Conservation (phyloP, 2,113 vertebrate genomes). For the Ardeotis arabs region DNA sequence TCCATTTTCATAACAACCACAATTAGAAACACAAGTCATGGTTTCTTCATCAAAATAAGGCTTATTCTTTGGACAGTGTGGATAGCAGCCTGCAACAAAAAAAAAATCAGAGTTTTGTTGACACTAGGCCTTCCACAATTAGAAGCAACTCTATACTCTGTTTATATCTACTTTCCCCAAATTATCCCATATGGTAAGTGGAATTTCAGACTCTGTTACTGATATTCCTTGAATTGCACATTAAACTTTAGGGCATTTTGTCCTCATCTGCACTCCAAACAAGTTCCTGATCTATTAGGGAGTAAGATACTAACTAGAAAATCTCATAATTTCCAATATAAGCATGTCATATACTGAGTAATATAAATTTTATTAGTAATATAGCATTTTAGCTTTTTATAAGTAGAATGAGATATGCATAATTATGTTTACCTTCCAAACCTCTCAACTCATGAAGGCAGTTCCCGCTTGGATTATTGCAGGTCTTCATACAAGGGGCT, state of each 20-base stretch:
- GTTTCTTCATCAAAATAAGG: conserved; percentile 89
- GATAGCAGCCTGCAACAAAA: conserved; percentile 86
- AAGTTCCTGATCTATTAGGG: not conserved
- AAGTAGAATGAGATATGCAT: not conserved
- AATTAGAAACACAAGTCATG: conserved; percentile 86
- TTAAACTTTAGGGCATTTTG: not conserved
- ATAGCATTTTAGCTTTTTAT: not conserved
- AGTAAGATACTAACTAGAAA: not conserved
- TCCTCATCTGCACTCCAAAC: not conserved
- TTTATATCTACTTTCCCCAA: not conserved
- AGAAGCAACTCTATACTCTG: not conserved
- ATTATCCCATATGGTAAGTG: not conserved
- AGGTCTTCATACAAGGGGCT: conserved; percentile 88
- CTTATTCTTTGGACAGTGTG: conserved; percentile 81
- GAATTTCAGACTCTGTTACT: not conserved
- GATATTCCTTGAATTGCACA: not conserved
- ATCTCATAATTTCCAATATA: not conserved
- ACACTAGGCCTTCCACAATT: not conserved
- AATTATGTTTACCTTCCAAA: conserved; percentile 84
- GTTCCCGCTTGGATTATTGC: conserved; percentile 84
- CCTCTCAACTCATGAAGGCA: conserved; percentile 80
- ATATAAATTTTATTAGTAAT: not conserved
- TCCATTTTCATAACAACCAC: conserved; percentile 81
- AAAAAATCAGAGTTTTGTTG: not conserved
- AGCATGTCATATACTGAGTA: not conserved